Conservation (phyloP, 2,888 invertebrate genomes). For the Tromatobia lineatoria region DNA sequence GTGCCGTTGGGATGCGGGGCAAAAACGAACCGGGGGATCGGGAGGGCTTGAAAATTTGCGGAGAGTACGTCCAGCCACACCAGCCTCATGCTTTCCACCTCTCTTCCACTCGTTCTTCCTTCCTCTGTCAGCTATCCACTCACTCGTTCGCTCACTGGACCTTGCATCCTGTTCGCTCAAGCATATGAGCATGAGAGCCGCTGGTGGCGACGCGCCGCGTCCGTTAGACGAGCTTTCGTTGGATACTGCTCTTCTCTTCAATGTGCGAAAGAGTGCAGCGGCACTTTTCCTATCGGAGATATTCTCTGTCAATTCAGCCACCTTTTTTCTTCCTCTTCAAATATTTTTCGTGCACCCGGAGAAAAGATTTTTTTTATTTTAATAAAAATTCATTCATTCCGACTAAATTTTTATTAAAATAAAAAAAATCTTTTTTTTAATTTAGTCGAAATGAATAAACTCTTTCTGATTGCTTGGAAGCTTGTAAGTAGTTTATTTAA, state of each 20-base stretch:
- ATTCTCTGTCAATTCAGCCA: no score
- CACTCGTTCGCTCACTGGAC: slow-evolving; percentile 54
- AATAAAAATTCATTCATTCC: no score
- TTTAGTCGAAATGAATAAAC: no score
- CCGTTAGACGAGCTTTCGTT: slow-evolving; percentile 56
- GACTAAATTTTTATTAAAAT: no score
- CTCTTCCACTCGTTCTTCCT: slow-evolving; percentile 61
- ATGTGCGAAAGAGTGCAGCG: no score
- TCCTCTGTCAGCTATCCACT: slow-evolving; percentile 48
- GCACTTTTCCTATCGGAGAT: slow-evolving; percentile 4
- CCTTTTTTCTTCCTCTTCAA: no score
- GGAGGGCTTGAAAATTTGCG: slow-evolving; percentile 81
- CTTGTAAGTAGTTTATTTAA: no score
- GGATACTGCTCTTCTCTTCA: slow-evolving; percentile 11
- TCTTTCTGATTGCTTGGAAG: no score
- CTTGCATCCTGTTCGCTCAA: slow-evolving; percentile 56
- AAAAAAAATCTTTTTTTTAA: no score
- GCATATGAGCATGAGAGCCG: slow-evolving; percentile 27
- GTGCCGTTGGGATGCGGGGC: slow-evolving; percentile 78
- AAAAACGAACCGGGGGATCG: slow-evolving; percentile 81
- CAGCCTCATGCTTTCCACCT: slow-evolving; percentile 55
- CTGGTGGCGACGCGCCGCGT: slow-evolving; percentile 44
- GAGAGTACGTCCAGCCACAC: slow-evolving; percentile 79
- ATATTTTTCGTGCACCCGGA: no score
- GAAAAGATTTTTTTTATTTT: no score